A percentile compares a stretch with the other conserved stretches of the same genome.
phyloP scores from a whole-genome alignment of 2,888 invertebrate genomes.

The Trilocha varians region DNA sequence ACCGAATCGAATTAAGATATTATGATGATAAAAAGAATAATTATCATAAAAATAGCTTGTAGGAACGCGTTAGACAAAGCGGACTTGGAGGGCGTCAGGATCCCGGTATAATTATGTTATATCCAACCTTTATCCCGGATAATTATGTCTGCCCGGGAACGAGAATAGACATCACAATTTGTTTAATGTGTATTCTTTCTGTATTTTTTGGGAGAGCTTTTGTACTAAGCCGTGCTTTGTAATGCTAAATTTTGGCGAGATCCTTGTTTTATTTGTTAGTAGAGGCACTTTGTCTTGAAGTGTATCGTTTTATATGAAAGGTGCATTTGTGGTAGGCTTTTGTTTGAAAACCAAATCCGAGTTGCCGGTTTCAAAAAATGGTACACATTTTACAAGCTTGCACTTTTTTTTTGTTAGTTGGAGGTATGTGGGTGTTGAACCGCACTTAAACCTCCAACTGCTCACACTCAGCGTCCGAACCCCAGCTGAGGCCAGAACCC shows the following conservation, averaged over 20 bases:
- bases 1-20: slow-evolving; percentile 62
- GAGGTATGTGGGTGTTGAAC: too few relatives aligned
- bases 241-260: not conserved
- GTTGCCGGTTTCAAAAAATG: too few relatives aligned
- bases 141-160: slow-evolving; percentile 27
- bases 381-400: too few relatives aligned
- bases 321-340: too few relatives aligned
- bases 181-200: not conserved
- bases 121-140: slow-evolving; percentile 41
- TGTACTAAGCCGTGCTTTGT: not conserved
- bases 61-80: slow-evolving; percentile 21
- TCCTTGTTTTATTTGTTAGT: slow-evolving; percentile 1
- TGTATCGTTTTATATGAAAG: too few relatives aligned
- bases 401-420: too few relatives aligned
- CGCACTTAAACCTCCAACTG: too few relatives aligned
- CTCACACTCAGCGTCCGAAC: too few relatives aligned
- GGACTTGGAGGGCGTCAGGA: slow-evolving; percentile 11
- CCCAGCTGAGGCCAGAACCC: too few relatives aligned
- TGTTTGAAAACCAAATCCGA: too few relatives aligned
- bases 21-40: slow-evolving; percentile 56
- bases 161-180: slow-evolving; percentile 4
- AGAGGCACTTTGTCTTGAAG: too few relatives aligned
- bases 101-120: slow-evolving; percentile 35
- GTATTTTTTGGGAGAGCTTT: not conserved
- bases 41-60: slow-evolving; percentile 63